phyloP scores from a whole-genome alignment of 1,140 invertebrate genomes.

The Rhagoletis pomonella region DNA sequence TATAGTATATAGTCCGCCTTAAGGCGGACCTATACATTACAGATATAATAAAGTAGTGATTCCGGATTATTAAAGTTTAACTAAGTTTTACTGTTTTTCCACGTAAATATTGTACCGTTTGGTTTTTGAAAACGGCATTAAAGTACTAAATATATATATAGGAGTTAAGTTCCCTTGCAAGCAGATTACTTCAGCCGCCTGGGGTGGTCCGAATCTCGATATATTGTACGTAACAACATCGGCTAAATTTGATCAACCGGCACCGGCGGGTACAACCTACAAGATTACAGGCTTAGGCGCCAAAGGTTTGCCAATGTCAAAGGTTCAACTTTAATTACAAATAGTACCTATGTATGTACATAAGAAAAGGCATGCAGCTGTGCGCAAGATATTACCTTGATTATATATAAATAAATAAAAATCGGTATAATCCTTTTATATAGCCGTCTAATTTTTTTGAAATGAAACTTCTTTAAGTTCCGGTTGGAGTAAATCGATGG shows the following conservation, averaged over 20 bases:
- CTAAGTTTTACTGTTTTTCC: too few species aligned
- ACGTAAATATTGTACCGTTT: too few species aligned
- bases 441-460: too few species aligned
- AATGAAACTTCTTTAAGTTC: too few species aligned
- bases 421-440: too few species aligned
- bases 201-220: conserved; percentile 85
- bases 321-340: conserved; percentile 57
- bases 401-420: too few species aligned
- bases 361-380: not conserved
- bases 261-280: conserved; percentile 83
- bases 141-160: conserved; percentile 21
- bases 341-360: not conserved
- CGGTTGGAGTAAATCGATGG: too few species aligned
- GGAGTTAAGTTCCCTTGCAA: conserved; percentile 77
- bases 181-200: conserved; percentile 86
- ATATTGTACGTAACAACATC: conserved; percentile 86
- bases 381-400: not conserved
- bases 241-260: conserved; percentile 77
- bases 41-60: too few species aligned
- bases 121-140: too few species aligned
- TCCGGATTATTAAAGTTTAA: too few species aligned
- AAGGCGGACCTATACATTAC: too few species aligned
- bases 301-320: conserved; percentile 75
- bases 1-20: too few species aligned
- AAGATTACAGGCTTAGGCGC: conserved; percentile 80